Conservation (phyloP, 2,888 invertebrate species). For the Ornithoptera priamus region DNA sequence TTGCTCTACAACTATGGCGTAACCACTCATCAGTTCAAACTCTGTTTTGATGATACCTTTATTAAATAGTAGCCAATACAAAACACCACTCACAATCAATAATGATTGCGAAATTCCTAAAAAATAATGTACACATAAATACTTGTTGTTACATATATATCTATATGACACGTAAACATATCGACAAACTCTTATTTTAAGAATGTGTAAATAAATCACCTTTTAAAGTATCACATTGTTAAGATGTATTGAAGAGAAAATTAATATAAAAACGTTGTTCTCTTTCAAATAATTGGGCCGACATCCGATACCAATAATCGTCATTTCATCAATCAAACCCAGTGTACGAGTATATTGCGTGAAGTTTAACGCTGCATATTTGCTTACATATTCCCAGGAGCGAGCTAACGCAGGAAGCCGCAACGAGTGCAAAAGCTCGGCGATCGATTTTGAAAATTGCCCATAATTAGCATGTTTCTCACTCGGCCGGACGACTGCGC, state of each 20-base stretch:
- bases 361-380: conserved; percentile 44
- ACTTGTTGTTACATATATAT: background rate
- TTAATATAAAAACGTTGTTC: background rate
- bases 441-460: conserved; percentile 79
- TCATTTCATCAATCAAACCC: conserved; percentile 30
- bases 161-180: background rate
- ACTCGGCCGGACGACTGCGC: conserved; percentile 68
- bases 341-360: conserved; percentile 22
- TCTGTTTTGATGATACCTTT: conserved; percentile 68
- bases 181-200: background rate
- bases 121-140: background rate
- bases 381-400: conserved; percentile 53
- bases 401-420: conserved; percentile 70
- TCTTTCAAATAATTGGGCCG: conserved; percentile 5
- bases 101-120: conserved; percentile 2
- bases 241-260: background rate
- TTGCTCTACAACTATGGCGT: conserved; percentile 69
- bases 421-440: conserved; percentile 69
- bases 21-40: conserved; percentile 71
- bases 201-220: background rate
- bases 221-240: background rate
- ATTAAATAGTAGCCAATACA: conserved; percentile 69
- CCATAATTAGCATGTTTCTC: conserved; percentile 78
- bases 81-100: conserved; percentile 26
- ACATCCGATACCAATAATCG: background rate